phyloP scores from a whole-genome alignment of 2,113 vertebrate genomes.

The Seriola aureovittata region DNA sequence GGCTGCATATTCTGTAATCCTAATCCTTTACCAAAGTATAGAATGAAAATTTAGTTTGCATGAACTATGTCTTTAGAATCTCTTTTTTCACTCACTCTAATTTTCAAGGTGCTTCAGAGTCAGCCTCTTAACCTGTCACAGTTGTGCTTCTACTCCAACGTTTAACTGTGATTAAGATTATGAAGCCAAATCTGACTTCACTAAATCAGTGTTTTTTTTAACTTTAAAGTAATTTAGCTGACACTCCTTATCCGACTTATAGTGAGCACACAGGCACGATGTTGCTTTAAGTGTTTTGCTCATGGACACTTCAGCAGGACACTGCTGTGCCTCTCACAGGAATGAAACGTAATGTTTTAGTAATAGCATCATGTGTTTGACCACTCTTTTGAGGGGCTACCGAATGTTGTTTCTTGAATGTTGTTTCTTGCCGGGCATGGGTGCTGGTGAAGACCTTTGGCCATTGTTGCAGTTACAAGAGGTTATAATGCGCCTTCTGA shows the following conservation, averaged over 20 bases:
- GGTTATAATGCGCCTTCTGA: no score
- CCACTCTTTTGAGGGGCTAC: not conserved
- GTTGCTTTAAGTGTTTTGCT: constrained; percentile 21
- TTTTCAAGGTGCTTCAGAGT: constrained; percentile 36
- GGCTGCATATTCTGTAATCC: not conserved
- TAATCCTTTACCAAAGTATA: not conserved
- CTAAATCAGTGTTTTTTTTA: constrained; percentile 42
- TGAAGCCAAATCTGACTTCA: constrained; percentile 56
- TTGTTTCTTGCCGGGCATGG: no score
- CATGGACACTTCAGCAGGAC: constrained; percentile 28
- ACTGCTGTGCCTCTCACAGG: not conserved
- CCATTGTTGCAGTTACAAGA: no score
- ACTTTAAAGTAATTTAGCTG: constrained; percentile 49
- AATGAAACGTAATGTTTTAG: not conserved
- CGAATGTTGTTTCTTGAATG: no score
- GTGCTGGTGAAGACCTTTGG: no score
- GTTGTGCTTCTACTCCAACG: constrained; percentile 12
- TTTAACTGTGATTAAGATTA: constrained; percentile 60
- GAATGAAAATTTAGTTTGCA: not conserved
- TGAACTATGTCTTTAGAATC: constrained; percentile 42
- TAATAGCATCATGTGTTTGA: not conserved
- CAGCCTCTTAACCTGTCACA: constrained; percentile 53
- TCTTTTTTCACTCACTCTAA: constrained; percentile 7
- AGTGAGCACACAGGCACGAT: constrained; percentile 44
- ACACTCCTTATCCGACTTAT: constrained; percentile 35